Base-by-base conservation (phyloP, 2,888 invertebrate species). In the Eurytoma adleriae region DNA sequence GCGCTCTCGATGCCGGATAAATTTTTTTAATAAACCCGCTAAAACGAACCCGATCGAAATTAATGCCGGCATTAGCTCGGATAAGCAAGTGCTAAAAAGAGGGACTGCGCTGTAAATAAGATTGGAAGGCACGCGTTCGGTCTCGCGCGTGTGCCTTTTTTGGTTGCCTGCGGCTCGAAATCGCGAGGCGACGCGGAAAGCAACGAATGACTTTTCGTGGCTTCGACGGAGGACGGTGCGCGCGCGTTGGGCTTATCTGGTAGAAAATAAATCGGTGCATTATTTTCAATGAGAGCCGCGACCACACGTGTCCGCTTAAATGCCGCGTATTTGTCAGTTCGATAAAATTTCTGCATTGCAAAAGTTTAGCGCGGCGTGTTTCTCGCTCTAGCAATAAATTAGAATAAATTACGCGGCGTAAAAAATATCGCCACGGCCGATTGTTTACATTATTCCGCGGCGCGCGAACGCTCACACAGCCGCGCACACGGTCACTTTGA, bases 31-130 rank as follows among this genome's bases (percentile, higher is more conserved):
- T 79, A 79, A 79, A 74, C 69, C 2, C 54, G 57, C 73, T 57
- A 74, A 79, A 74, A 73, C 64, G 62, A 62, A 69, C 56, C 69
- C 74, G 61, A 57, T 24, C 67, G 62, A 72, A 80, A 80, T 76
- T 72, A 76, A 80, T 68, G 72, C 76, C 61, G 76, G 70, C 67
- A 50, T 76, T 76, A 72, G 67, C 59, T 72, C 62, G 48, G 80
- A 76, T 72, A 80, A 80, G 80, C 40, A 68, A 76, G 80, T 76
- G 80, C 61, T 72, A 76, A 76, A 80, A 80, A 80, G 76, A 80
- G 72, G 20, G 62, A 80, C 67, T 71, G 80, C 72, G 66, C 75
- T 76, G 64, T 79, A 69, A 79, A 79, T 79, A 79, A 79, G 79
- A 79, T 79, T 74, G 74, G 69, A 69, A 56, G 40, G 66, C 66